These are phyloP conservation scores for Formica selysi DNA, from an alignment of 1,140 invertebrate species.

Conservation along the genomic window DNA sequence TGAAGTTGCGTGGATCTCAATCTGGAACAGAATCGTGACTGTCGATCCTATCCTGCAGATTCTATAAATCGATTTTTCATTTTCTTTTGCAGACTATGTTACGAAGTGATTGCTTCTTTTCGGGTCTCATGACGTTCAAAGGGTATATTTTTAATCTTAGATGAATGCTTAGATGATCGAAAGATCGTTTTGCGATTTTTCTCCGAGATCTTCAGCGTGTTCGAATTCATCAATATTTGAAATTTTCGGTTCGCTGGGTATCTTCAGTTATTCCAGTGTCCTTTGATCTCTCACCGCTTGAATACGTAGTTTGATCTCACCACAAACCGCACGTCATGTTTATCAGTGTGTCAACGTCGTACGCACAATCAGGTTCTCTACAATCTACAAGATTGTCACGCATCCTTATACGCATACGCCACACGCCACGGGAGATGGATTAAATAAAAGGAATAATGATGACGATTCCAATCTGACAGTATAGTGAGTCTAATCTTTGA, in stretches of 20 bases:
- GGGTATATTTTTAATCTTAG: not conserved
- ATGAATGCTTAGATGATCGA: not conserved
- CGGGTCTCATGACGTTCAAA: not conserved
- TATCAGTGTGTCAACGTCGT: not conserved
- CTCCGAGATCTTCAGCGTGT: not conserved
- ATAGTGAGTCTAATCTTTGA: not conserved
- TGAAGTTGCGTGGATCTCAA: not conserved
- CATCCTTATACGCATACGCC: conserved; percentile 68
- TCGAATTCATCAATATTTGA: conserved; percentile 11
- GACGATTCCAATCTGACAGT: not conserved
- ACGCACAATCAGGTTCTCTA: not conserved
- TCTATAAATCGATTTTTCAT: not conserved
- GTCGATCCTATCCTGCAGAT: not conserved
- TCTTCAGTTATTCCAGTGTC: conserved; percentile 1
- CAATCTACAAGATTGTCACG: conserved; percentile 14
- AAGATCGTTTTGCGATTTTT: not conserved
- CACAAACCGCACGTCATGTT: not conserved
- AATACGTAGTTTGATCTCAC: conserved; percentile 2
- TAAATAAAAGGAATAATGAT: not conserved
- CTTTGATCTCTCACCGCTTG: conserved; percentile 31
- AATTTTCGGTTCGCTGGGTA: not conserved
- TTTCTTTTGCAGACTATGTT: not conserved
- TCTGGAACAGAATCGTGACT: not conserved
- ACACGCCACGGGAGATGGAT: conserved; percentile 5
- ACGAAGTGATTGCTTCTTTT: conserved; percentile 8